These are phyloP conservation scores for Lutjanus argentimaculatus DNA, from an alignment of 2,797 vertebrate species.

Conservation along the genomic window DNA sequence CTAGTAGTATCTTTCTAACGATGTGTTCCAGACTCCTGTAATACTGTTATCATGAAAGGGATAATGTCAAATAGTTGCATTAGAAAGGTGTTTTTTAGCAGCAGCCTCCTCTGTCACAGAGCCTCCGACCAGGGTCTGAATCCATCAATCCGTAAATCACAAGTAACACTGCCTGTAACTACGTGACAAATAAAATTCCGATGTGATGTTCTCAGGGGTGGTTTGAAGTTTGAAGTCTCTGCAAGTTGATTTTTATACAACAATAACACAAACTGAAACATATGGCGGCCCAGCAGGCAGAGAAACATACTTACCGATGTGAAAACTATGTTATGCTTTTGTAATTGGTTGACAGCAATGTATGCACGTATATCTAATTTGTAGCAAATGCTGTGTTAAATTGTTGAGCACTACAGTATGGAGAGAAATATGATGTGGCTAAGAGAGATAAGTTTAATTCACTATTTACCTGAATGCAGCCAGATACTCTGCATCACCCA, in stretches of 20 bases:
- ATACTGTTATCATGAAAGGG: no score
- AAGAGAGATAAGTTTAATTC: neutral
- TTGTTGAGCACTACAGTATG: neutral
- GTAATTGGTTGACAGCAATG: neutral
- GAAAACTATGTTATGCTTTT: neutral
- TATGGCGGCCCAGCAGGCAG: neutral
- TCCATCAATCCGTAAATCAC: neutral
- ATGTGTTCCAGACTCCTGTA: no score
- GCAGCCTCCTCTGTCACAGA: no score
- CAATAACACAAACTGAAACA: constrained; percentile 4
- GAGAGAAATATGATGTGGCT: neutral
- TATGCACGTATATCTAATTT: neutral
- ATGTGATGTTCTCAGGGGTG: neutral
- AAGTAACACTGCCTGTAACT: neutral
- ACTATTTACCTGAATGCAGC: constrained; percentile 92
- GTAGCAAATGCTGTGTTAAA: neutral
- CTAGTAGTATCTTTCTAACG: no score
- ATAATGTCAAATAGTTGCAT: no score
- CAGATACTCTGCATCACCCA: constrained; percentile 95
- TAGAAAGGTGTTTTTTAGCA: no score
- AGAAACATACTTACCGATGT: neutral
- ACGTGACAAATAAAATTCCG: neutral
- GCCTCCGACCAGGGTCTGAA: no score
- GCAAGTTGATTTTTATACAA: neutral
- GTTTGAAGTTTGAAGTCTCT: neutral